Evolutionary conservation across 1,140 invertebrate species (phyloP).

Genomic region (Pachypeltis micranthus): DNA sequence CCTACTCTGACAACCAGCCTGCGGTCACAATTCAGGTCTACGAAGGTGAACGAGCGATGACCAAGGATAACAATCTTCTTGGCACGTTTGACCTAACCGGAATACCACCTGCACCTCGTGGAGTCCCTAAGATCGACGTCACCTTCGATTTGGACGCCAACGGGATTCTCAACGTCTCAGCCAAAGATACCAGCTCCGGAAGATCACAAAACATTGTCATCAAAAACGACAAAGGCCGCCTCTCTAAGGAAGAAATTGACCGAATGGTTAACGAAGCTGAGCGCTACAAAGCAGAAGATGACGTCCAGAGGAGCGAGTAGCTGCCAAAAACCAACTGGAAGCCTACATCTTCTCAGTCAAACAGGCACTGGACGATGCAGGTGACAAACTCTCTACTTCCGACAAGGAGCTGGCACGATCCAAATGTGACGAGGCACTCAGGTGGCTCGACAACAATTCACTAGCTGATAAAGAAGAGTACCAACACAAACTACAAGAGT

Average conservation of each 20-base stretch:
- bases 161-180: conserved; percentile 67
- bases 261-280: conserved; percentile 75
- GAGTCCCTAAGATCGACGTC: conserved; percentile 63
- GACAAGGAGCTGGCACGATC: conserved; percentile 35
- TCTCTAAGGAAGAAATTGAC: conserved; percentile 84
- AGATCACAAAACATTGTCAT: conserved; percentile 69
- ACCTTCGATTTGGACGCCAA: conserved; percentile 71
- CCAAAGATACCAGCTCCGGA: conserved; percentile 63
- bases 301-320: conserved; percentile 44
- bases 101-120: conserved; percentile 69
- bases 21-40: conserved; percentile 60
- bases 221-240: conserved; percentile 83
- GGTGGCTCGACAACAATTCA: conserved; percentile 54
- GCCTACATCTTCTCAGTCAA: conserved; percentile 71
- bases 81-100: conserved; percentile 65
- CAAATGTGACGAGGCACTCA: conserved; percentile 41
- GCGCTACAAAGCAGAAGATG: conserved; percentile 42
- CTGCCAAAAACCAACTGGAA: conserved; percentile 66
- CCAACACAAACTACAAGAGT: conserved; percentile 43
- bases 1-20: conserved; percentile 54
- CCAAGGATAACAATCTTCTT: conserved; percentile 63
- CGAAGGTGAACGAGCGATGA: conserved; percentile 71
- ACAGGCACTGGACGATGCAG: conserved; percentile 37
- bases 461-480: conserved; percentile 51
- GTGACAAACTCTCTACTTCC: conserved; percentile 32